Base-by-base conservation (phyloP, 2,888 invertebrate genomes). In the Caenorhabditis panamensis region DNA sequence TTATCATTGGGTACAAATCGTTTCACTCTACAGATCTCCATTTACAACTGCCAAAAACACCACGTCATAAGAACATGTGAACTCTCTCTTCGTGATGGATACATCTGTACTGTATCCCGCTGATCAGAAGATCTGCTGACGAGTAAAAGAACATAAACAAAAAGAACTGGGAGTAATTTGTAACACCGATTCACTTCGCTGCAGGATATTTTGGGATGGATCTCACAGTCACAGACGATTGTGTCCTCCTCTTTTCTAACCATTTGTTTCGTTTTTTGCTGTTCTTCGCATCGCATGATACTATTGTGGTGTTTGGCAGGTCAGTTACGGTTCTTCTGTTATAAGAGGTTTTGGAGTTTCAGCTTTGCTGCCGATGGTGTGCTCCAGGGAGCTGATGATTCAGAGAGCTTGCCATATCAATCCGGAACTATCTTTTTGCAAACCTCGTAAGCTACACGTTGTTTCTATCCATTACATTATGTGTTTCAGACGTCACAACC, bases 391-490 rank as follows among this genome's bases (percentile, higher is more conserved):
- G 36, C 22, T 75, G 18, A 31, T 79, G 64, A 53, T 79, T 26
- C 73, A 64, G 26, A 47, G 64, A 47, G 79, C 79, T 2, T 79
- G 79, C 28, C 16, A 36, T 8, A 31, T 41, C 20, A 49, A 69
- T 41, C 79, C 79, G 1, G 47, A 26, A 6, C 41, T 79, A 13
- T 59, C 68, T 3, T 79, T 73, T 41, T 79, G 79, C 24, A 54
- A 71, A 13, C n/a, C 53, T 16, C 68, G 71, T 72, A 18, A 59
- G 71, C n/a, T n/a, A n/a, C n/a, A n/a, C n/a, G n/a, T 66, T 24
- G 5, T 2, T 13, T 54, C 28, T 51, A 2, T 1, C 9, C 22
- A 31, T 22, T 3, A 6, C 6, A 6, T 49, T n/a, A 11, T 5
- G 11, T 13, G 26, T 31, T 72, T 37, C 44, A 75, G 75, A 59